Conservation (phyloP, 2,888 invertebrate genomes). For the Theodoxus fluviatilis region DNA sequence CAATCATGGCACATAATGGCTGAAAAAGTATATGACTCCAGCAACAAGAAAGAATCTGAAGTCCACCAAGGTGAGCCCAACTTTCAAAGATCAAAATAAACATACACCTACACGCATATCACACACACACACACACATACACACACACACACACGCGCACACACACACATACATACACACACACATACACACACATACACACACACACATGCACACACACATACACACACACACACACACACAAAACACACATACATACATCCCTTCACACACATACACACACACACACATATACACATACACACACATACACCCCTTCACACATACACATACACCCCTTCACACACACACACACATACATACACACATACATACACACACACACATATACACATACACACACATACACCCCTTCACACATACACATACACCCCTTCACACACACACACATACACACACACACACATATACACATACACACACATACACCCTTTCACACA, state of each 20-base stretch:
- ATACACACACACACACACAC: conserved; percentile 19
- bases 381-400: no score
- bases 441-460: no score
- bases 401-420: no score
- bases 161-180: conserved; percentile 5
- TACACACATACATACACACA: conserved; percentile 3
- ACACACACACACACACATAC: background rate
- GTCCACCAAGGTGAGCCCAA: no score
- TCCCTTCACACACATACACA: background rate
- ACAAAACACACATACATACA: conserved; percentile 7
- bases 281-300: conserved; percentile 3
- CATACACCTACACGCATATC: background rate
- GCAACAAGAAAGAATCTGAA: no score
- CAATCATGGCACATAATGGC: no score
- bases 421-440: no score
- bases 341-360: conserved; percentile 8
- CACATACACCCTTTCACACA: no score
- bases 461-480: no score
- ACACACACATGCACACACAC: background rate
- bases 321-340: background rate
- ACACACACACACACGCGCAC: background rate
- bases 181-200: background rate
- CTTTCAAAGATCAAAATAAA: no score
- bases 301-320: background rate
- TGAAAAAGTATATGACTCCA: no score